Percentiles rank a stretch among this genome's conserved stretches.
Evolutionary conservation across 1,140 invertebrate genomes (phyloP).

Genomic region (Pseudomyrmex concolor): DNA sequence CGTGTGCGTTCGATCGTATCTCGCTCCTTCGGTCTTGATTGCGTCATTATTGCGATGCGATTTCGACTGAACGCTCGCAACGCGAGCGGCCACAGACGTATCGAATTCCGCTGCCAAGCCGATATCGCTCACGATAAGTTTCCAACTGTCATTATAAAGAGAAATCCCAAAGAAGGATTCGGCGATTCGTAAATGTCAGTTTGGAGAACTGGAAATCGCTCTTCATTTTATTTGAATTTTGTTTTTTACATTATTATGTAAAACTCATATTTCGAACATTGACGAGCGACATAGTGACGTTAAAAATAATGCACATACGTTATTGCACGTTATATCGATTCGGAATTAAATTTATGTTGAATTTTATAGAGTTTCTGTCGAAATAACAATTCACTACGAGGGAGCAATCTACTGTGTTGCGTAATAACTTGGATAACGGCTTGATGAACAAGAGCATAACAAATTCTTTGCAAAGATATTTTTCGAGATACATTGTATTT

Average conservation of each 20-base stretch:
- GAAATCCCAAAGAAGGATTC: neutral
- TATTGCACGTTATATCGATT: slow-evolving; percentile 2
- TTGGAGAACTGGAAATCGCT: neutral
- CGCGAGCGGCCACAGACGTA: neutral
- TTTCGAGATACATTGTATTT: neutral
- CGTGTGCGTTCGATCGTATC: slow-evolving; percentile 20
- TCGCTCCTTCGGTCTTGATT: slow-evolving; percentile 1
- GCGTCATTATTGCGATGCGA: slow-evolving; percentile 28
- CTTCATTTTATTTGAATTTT: neutral
- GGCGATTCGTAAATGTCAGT: neutral
- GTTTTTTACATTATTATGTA: neutral
- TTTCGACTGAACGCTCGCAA: slow-evolving; percentile 11
- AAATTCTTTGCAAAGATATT: neutral
- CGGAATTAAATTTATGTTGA: slow-evolving; percentile 8
- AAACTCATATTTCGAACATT: neutral
- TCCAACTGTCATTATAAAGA: neutral
- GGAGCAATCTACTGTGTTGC: neutral
- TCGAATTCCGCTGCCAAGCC: neutral
- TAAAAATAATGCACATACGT: neutral
- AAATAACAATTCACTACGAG: neutral
- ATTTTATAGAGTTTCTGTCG: neutral
- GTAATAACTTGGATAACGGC: neutral
- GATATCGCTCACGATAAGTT: neutral
- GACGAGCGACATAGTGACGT: neutral
- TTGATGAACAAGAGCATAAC: slow-evolving; percentile 10